These are phyloP conservation scores for Caerostris extrusa DNA, from an alignment of 1,140 invertebrate genomes.

Conservation along the genomic window DNA sequence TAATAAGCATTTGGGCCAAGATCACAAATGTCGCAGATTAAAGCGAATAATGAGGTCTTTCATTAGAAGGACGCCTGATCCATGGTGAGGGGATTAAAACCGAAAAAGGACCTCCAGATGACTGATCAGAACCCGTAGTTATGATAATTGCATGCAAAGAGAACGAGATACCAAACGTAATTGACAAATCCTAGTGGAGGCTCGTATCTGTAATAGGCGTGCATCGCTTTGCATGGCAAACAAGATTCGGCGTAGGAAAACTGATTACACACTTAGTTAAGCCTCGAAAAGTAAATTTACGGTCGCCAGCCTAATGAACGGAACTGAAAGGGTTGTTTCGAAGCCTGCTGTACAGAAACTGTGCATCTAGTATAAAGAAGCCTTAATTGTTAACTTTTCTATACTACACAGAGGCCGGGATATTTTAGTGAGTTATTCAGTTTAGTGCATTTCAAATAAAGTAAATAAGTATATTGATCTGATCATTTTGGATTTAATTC, in stretches of 20 bases:
- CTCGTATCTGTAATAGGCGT: conserved; percentile 68
- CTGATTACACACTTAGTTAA: conserved; percentile 72
- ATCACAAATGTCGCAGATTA: conserved; percentile 54
- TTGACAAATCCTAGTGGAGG: conserved; percentile 45
- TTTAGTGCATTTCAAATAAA: background rate
- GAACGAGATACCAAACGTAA: conserved; percentile 60
- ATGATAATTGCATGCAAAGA: conserved; percentile 75
- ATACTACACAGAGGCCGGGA: background rate
- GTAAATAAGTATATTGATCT: background rate
- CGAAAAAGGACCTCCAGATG: conserved; percentile 45
- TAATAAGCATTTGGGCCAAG: conserved; percentile 5
- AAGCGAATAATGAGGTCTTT: conserved; percentile 66
- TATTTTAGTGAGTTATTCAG: background rate
- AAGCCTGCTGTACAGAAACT: background rate
- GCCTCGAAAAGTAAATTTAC: conserved; percentile 65
- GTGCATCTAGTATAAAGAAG: conserved; percentile 28
- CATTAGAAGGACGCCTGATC: conserved; percentile 51
- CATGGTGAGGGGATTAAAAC: conserved; percentile 65
- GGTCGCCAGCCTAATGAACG: conserved; percentile 60
- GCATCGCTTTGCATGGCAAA: conserved; percentile 54
- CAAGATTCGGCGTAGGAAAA: conserved; percentile 55
- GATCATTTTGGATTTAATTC: too few species aligned
- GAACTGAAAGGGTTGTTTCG: conserved; percentile 50
- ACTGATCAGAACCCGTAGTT: conserved; percentile 65
- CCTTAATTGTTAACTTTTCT: conserved; percentile 19